Base-by-base conservation (phyloP, 2,888 invertebrate genomes). In the Oxytorus armatus region DNA sequence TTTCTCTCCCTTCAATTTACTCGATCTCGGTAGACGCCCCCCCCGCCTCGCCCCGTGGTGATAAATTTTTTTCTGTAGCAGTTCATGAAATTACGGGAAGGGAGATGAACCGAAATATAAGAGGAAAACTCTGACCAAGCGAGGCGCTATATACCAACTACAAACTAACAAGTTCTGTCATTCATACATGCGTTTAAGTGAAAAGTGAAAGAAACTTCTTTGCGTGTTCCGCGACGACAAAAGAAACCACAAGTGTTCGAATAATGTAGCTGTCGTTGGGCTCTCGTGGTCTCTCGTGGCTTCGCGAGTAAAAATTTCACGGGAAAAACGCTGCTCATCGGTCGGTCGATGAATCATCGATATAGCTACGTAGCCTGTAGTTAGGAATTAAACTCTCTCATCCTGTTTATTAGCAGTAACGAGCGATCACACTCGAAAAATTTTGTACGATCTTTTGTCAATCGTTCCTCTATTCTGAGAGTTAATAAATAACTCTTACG, bases 221-320 rank as follows among this genome's bases (percentile, higher is more conserved):
- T 77, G 59, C 69, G 77, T 65, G 69, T 80, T 53, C n/a, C n/a
- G 61, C 79, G 79, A 74, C 73, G 75, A 81, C 39, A 80, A 82
- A 82, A 79, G 78, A 70, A 86, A 89, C 91, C 90, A 88, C 88
- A 90, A 90, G 90, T 91, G 90, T 91, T 91, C 90, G 90, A 90
- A 89, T 87, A 66, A 72, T 51, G 85, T 88, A 89, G 90, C 90
- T 90, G 89, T 88, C 90, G 88, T 90, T 90, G 88, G 85, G 87
- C 88, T 89, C 87, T 84, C 87, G 84, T 86, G 89, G n/a, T n/a
- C n/a, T n/a, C n/a, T n/a, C 87, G 85, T 88, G 83, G 83, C 63
- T 59, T 33, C 47, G 42, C 59, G 78, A 57, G 59, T 75, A 47
- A 59, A 47, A 59, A 49, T 23, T 21, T 23, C 51, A 65, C 47